Evolutionary conservation across 2,113 vertebrate genomes (phyloP).

Genomic region (Notarius lentiginosus): DNA sequence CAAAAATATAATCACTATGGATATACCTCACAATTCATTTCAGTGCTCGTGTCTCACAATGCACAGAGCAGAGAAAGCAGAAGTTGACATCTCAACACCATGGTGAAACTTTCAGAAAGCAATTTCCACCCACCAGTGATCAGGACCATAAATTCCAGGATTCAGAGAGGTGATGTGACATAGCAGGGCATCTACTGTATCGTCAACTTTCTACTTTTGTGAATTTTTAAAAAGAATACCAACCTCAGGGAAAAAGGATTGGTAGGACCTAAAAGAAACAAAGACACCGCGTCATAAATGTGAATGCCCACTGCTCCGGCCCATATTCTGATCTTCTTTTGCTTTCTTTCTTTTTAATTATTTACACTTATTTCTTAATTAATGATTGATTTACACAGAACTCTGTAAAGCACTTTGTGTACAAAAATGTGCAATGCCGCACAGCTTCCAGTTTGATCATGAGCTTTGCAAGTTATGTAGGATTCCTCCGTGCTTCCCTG

Average conservation of each 20-base stretch:
- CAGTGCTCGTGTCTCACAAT: background rate
- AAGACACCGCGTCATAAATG: background rate
- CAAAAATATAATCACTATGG: background rate
- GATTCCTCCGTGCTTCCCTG: background rate
- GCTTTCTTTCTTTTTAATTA: background rate
- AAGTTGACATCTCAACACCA: conserved; percentile 15
- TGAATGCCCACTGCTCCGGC: background rate
- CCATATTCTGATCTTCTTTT: background rate
- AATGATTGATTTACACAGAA: background rate
- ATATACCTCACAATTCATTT: background rate
- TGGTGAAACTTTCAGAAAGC: conserved; percentile 9
- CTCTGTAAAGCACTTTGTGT: background rate
- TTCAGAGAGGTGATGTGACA: conserved; percentile 17
- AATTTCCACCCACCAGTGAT: conserved; percentile 18
- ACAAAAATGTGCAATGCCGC: background rate
- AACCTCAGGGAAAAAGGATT: background rate
- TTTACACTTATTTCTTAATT: background rate
- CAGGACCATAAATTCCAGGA: background rate
- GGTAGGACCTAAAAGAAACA: conserved; percentile 1
- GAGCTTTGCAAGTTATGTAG: background rate
- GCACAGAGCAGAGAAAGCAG: conserved; percentile 1
- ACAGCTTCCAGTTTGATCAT: background rate
- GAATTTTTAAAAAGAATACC: background rate
- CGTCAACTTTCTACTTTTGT: conserved; percentile 4
- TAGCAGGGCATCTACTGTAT: background rate